phyloP scores from a whole-genome alignment of 2,797 vertebrate genomes.

The Amphiprion clarkii region DNA sequence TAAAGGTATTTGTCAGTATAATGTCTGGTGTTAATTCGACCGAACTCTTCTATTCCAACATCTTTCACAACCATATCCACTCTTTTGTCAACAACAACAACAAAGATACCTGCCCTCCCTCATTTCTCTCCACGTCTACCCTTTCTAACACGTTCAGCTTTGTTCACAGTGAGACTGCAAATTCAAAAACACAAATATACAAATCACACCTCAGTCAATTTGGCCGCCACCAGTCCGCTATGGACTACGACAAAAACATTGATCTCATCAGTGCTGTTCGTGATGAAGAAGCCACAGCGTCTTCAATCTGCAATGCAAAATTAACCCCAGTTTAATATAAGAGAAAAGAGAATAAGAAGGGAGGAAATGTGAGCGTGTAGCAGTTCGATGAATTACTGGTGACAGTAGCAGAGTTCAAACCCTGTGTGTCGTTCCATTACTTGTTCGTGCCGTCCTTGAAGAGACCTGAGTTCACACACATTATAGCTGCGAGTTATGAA shows the following conservation, averaged over 20 bases:
- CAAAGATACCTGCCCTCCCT: not conserved
- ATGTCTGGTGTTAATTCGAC: slow-evolving; percentile 45
- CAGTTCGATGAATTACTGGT: slow-evolving; percentile 58
- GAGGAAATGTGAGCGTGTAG: slow-evolving; percentile 10
- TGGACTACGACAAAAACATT: slow-evolving; percentile 66
- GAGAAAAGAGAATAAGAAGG: slow-evolving; percentile 20
- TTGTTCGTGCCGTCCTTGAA: slow-evolving; percentile 75
- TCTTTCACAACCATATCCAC: slow-evolving; percentile 26
- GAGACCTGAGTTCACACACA: slow-evolving; percentile 49
- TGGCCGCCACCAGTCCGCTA: slow-evolving; percentile 38
- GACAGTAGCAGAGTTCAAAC: slow-evolving; percentile 79
- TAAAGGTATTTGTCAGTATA: slow-evolving; percentile 21
- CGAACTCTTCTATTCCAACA: slow-evolving; percentile 24
- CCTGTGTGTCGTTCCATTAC: slow-evolving; percentile 78
- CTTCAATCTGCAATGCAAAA: slow-evolving; percentile 82
- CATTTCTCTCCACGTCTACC: slow-evolving; percentile 9
- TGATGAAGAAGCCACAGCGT: slow-evolving; percentile 43
- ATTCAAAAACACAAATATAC: slow-evolving; percentile 56
- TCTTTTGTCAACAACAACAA: slow-evolving; percentile 29
- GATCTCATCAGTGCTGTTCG: slow-evolving; percentile 36
- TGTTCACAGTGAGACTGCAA: slow-evolving; percentile 27
- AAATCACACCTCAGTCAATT: slow-evolving; percentile 59
- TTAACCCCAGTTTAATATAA: slow-evolving; percentile 76
- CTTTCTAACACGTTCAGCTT: slow-evolving; percentile 17
- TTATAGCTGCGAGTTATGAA: slow-evolving; percentile 67